These are phyloP conservation scores for Albula goreensis DNA, from an alignment of 2,113 vertebrate genomes.

Conservation along the genomic window DNA sequence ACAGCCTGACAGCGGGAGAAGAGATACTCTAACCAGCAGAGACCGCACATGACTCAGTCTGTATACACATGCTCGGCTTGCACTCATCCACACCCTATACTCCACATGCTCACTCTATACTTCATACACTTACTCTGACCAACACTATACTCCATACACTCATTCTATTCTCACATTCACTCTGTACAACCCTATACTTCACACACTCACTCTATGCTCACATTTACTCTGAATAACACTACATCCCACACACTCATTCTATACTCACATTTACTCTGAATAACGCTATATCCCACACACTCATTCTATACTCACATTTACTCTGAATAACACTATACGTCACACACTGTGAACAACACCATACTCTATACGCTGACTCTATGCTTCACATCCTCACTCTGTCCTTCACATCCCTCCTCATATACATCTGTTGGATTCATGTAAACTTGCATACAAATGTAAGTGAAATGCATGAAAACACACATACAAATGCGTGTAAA, in stretches of 20 bases:
- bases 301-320: neutral
- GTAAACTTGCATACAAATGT: neutral
- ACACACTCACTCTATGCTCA: neutral
- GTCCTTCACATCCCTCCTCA: neutral
- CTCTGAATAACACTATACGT: neutral
- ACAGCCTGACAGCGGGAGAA: constrained; percentile 11
- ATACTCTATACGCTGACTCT: neutral
- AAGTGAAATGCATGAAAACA: neutral
- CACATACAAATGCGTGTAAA: neutral
- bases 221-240: neutral
- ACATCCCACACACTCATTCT: neutral
- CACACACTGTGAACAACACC: neutral
- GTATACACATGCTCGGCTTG: neutral
- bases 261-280: neutral
- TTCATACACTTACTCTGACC: neutral
- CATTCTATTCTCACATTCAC: neutral
- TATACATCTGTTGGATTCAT: neutral
- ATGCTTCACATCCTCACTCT: neutral
- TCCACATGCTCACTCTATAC: neutral
- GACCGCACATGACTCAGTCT: neutral
- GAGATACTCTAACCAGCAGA: neutral
- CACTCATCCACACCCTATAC: neutral
- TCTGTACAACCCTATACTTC: neutral
- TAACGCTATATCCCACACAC: neutral
- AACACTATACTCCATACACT: neutral